phyloP scores from a whole-genome alignment of 2,113 vertebrate genomes.

The Cephalophus harveyi region DNA sequence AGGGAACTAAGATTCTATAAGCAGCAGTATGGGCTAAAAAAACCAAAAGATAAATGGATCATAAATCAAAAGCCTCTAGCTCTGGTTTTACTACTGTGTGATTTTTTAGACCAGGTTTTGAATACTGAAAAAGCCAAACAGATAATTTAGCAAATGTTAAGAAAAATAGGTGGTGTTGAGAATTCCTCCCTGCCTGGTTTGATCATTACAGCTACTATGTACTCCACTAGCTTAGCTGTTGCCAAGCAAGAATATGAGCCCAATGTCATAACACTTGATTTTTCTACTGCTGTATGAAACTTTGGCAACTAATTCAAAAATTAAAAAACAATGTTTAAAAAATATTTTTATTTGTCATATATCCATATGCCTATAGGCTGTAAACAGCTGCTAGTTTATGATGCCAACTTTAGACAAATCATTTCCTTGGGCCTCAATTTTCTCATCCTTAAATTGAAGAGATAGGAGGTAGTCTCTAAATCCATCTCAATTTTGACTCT shows the following conservation, averaged over 20 bases:
- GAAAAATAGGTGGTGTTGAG: not conserved
- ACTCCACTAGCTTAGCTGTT: not conserved
- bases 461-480: not conserved
- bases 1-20: not conserved
- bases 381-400: not conserved
- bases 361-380: not conserved
- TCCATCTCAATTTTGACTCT: not conserved
- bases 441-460: constrained; percentile 13
- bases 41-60: not conserved
- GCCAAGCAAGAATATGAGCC: not conserved
- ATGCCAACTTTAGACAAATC: constrained; percentile 26
- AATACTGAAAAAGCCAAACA: constrained; percentile 31
- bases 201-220: not conserved
- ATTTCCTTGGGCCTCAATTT: constrained; percentile 8
- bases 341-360: not conserved
- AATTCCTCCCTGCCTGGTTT: not conserved
- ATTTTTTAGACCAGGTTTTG: constrained; percentile 21
- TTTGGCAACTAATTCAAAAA: constrained; percentile 23
- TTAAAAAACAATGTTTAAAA: not conserved
- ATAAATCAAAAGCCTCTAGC: not conserved
- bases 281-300: constrained; percentile 28
- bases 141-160: not conserved
- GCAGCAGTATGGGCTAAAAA: not conserved
- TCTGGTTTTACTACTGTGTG: constrained; percentile 20
- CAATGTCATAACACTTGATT: not conserved